A percentile compares a stretch with the other conserved stretches of the same genome.
These are phyloP conservation scores for Ranitomeya variabilis DNA, from an alignment of 2,113 vertebrate species.

Conservation along the genomic window DNA sequence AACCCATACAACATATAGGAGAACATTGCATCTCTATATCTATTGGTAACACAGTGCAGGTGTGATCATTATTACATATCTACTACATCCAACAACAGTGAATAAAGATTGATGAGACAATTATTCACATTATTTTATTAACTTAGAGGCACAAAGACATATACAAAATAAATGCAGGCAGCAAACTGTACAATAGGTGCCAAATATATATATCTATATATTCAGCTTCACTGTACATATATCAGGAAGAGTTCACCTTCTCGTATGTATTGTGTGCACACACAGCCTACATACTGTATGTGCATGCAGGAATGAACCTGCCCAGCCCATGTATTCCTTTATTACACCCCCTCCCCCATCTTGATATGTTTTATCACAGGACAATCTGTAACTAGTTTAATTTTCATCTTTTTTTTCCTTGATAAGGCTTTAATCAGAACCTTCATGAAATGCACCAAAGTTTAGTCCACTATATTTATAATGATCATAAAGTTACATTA, in stretches of 20 bases:
- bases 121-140: slow-evolving; percentile 65
- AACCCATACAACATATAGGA: neutral
- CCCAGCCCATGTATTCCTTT: neutral
- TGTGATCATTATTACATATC: neutral
- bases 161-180: slow-evolving; percentile 75
- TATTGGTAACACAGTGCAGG: neutral
- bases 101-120: neutral
- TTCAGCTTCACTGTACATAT: too few species aligned
- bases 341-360: neutral
- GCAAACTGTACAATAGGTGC: slow-evolving; percentile 61
- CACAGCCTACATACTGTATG: neutral
- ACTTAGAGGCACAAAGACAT: slow-evolving; percentile 66
- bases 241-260: too few species aligned
- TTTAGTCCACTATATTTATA: too few species aligned
- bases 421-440: too few species aligned
- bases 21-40: neutral
- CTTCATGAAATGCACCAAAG: too few species aligned
- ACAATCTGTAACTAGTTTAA: neutral
- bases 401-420: neutral
- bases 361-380: neutral
- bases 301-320: neutral
- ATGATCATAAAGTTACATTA: too few species aligned
- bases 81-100: neutral
- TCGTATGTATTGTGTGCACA: neutral
- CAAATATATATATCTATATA: neutral